phyloP scores from a whole-genome alignment of 2,888 invertebrate species.

The Therioaphis trifolii region DNA sequence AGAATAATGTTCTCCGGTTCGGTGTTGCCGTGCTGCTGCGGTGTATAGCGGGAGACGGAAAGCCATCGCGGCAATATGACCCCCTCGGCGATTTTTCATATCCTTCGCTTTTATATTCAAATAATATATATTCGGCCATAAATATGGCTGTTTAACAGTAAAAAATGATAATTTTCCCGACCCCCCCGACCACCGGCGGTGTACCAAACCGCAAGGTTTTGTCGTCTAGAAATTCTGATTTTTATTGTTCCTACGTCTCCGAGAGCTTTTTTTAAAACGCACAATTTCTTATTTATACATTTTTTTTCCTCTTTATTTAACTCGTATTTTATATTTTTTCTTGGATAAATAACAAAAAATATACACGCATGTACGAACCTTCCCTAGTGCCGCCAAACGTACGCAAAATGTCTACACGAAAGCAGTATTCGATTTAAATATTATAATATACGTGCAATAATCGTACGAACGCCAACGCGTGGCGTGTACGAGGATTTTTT shows the following conservation, averaged over 20 bases:
- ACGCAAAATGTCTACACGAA: conserved; percentile 40
- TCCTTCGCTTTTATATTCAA: conserved; percentile 62
- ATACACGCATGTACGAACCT: background rate
- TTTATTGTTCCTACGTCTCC: conserved; percentile 60
- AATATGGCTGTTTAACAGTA: conserved; percentile 63
- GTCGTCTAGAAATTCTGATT: conserved; percentile 58
- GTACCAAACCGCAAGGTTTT: conserved; percentile 52
- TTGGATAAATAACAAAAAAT: conserved; percentile 49
- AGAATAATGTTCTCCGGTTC: conserved; percentile 62
- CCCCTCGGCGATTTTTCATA: conserved; percentile 62
- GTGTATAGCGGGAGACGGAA: conserved; percentile 49
- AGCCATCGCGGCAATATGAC: conserved; percentile 61
- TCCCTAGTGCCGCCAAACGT: conserved; percentile 16
- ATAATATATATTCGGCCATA: conserved; percentile 62
- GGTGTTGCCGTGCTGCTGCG: conserved; percentile 34
- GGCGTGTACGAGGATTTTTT: too few species aligned
- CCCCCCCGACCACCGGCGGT: background rate
- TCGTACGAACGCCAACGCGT: too few species aligned
- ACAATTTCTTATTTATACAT: conserved; percentile 25
- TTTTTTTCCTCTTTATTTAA: conserved; percentile 21
- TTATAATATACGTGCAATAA: background rate
- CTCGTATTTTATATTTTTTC: conserved; percentile 52
- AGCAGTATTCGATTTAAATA: conserved; percentile 4
- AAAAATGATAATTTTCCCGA: conserved; percentile 61
- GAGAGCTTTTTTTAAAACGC: conserved; percentile 40